Percentiles rank a stretch among this genome's conserved stretches.
Conservation (phyloP, 2,113 vertebrate genomes). For the Rhea americana region DNA sequence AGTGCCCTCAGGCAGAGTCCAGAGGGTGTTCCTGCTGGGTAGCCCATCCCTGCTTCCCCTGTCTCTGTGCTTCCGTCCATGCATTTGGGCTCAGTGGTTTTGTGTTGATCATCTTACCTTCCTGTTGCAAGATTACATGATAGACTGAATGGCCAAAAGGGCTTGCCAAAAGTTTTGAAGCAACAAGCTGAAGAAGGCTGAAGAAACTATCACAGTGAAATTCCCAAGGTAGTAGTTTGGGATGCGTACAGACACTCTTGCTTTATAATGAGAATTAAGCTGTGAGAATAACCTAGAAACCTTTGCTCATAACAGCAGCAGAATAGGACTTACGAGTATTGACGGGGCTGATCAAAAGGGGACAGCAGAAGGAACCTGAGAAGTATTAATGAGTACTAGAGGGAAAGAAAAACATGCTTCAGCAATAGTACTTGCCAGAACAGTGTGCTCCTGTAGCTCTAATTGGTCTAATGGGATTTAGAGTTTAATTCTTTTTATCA, state of each 20-base stretch:
- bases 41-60: background rate
- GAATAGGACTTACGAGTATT: background rate
- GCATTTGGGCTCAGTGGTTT: background rate
- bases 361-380: background rate
- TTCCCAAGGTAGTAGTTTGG: background rate
- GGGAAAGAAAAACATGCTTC: background rate
- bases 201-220: background rate
- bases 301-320: background rate
- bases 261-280: background rate
- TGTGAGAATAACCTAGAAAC: background rate
- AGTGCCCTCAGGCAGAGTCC: rapidly evolving
- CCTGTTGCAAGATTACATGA: background rate
- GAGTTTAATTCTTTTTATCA: background rate
- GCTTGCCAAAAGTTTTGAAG: background rate
- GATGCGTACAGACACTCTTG: background rate
- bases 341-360: background rate
- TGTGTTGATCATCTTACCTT: background rate
- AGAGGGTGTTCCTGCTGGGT: background rate
- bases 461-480: background rate
- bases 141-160: background rate
- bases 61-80: background rate
- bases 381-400: background rate
- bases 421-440: background rate
- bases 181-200: background rate
- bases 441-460: background rate